Evolutionary conservation across 2,113 vertebrate genomes (phyloP), one percentile per base, ranked within the genome.

Genomic region (Spermophilus dauricus): DNA sequence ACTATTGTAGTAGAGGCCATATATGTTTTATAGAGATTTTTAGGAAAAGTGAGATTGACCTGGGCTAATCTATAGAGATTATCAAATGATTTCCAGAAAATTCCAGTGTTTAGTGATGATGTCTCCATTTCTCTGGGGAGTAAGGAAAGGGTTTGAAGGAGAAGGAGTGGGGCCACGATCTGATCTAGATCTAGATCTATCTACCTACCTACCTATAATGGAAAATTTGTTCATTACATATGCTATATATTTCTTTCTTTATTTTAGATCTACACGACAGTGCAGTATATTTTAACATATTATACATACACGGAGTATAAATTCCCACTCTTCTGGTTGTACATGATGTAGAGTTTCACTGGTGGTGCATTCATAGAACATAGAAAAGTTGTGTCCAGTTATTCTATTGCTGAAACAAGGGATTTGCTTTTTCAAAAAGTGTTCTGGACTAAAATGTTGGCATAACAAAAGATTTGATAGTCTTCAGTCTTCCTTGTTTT

Each of bases 201-300:
- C 6, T 58, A 58, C 6, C 56, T 58, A 20, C 4, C 56, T 22
- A 20, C 20, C 20, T 58, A 22, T 24, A 58, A 39, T 39, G 22
- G 63, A 88, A 51, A 56, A 12, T 6, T 76, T 89, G 63, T 58
- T 63, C 18, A 89, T 58, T 94, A 65, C 32, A 30, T 65, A 56
- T 20, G 32, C 56, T 58, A 58, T 81, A 81, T 92, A 65, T 86
- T 94, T 58, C 8, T 81, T 85, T 89, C 42, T 86, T 92, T 92
- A 22, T 58, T 58, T 22, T 58, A 8, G 7, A 58, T 58, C 6
- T 24, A 58, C 56, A 22, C 24, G 56, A 58, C 2, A 22, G 20
- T 58, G 18, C 1, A 22, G 20, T 58, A 18, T 58, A 58, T 58
- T 58, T 58, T 58, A 20, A 58, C 56, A 24, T 58, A 58, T 7